phyloP scores from a whole-genome alignment of 1,140 invertebrate species.

The Gonioctena quinquepunctata region DNA sequence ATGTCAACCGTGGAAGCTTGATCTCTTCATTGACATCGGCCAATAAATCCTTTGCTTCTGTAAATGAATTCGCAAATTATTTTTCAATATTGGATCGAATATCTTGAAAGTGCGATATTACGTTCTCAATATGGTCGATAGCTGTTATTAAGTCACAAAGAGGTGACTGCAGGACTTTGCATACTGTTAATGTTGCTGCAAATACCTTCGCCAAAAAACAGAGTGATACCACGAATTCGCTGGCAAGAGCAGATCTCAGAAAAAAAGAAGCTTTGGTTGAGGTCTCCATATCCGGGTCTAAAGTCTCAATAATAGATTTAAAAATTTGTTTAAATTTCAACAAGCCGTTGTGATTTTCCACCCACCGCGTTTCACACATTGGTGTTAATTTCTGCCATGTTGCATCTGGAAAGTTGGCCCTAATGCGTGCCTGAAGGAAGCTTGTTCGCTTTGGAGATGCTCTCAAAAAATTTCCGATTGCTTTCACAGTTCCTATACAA shows the following conservation, averaged over 20 bases:
- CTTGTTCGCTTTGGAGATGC: neutral
- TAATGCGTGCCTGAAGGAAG: neutral
- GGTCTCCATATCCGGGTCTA: neutral
- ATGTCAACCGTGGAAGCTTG: too few relatives aligned
- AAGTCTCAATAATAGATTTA: neutral
- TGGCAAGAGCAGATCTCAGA: neutral
- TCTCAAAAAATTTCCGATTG: neutral
- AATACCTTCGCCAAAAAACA: neutral
- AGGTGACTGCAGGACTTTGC: conserved; percentile 3
- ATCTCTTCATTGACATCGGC: too few relatives aligned
- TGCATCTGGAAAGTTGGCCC: neutral
- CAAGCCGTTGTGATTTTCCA: neutral
- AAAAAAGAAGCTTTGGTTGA: neutral
- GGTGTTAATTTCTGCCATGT: neutral
- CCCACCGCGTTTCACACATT: conserved; percentile 9
- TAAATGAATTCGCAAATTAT: too few relatives aligned
- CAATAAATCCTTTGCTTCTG: too few relatives aligned
- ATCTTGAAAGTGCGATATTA: neutral
- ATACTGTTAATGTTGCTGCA: neutral
- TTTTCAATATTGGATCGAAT: too few relatives aligned
- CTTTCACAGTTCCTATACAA: neutral
- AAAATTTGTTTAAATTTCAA: neutral
- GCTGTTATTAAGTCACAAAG: neutral
- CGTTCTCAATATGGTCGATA: neutral
- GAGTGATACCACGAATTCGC: neutral